Evolutionary conservation across 2,797 vertebrate species (phyloP).

Genomic region (Anniella stebbinsi): DNA sequence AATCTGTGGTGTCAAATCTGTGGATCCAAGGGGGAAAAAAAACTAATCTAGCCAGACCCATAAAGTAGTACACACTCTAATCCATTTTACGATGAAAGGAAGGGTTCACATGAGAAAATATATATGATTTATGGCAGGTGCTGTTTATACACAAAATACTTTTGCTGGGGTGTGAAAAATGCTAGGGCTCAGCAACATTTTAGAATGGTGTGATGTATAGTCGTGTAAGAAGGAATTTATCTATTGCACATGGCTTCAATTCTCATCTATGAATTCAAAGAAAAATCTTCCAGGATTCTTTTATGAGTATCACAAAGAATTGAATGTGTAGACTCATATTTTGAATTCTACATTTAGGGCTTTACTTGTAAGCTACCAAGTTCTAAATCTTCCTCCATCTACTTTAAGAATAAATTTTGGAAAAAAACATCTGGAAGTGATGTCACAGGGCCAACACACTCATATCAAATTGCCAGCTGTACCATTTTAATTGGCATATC

Average conservation of each 20-base stretch:
- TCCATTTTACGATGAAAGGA: constrained; percentile 30
- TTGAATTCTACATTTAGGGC: constrained; percentile 28
- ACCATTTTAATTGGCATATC: background rate
- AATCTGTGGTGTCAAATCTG: constrained; percentile 18
- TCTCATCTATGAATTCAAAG: constrained; percentile 41
- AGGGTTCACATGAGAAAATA: constrained; percentile 29
- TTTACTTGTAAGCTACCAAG: constrained; percentile 28
- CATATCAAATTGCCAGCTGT: background rate
- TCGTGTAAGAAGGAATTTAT: constrained; percentile 48
- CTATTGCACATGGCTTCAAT: constrained; percentile 34
- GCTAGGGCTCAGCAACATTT: constrained; percentile 26
- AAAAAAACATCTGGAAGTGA: background rate
- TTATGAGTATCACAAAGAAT: constrained; percentile 26
- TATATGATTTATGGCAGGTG: constrained; percentile 38
- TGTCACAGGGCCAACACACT: background rate
- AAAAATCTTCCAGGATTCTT: constrained; percentile 31
- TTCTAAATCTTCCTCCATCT: constrained; percentile 4
- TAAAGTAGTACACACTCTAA: background rate
- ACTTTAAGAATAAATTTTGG: background rate
- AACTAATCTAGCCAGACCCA: constrained; percentile 22
- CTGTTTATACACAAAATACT: constrained; percentile 23
- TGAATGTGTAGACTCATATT: constrained; percentile 28
- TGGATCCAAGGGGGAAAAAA: constrained; percentile 3
- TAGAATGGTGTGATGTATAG: constrained; percentile 20
- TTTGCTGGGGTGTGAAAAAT: constrained; percentile 52